Base-by-base conservation (phyloP, 1,140 invertebrate species). In the Cotesia glomerata region DNA sequence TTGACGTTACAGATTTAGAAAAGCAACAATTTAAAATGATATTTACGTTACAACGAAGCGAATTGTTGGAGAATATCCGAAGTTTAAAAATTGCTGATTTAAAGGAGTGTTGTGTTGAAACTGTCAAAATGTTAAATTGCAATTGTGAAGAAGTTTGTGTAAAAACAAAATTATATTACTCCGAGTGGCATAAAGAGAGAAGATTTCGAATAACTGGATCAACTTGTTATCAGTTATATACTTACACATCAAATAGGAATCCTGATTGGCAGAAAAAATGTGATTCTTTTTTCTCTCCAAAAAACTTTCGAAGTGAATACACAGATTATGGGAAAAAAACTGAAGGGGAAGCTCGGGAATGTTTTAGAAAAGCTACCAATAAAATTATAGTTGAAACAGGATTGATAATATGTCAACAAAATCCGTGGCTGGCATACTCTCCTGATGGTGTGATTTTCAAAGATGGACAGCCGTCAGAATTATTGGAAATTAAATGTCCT, bases 401-500 rank as follows among this genome's bases (percentile, higher is more conserved):
- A 61, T 54, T 74, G 26, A 54, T 74, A 9, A 26, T 73, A 49
- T 75, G 65, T 7, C 63, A 65, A 13, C 59, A 34, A 69, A 75
- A 74, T 72, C 51, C 54, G 35, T 77, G 75, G 69, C 35, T 77
- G 4, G 75, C 45, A 0, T 77, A 69, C 49, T 75, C 71, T 35
- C 71, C 75, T 9, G 71, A 74, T 64, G 71, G 71, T 16, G 51
- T 73, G 8, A 61, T 77, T 68, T 66, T 73, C 59, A 26, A 71
- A 61, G 49, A 72, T 69, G 35, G 35, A 4, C 52, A 51, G 2
- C 59, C 64, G 0, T 34, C 14, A 26, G 49, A 54, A 39, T 56
- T 74, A 26, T 0, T 76, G 3, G 69, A 74, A 66, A 72, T 74
- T 36, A 76, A 74, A 54, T 76, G 75, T n/a, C 70, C 70, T 11